Percentiles rank a stretch among this genome's conserved stretches.
Conservation (phyloP, 2,797 vertebrate genomes). For the Siniperca obscura region DNA sequence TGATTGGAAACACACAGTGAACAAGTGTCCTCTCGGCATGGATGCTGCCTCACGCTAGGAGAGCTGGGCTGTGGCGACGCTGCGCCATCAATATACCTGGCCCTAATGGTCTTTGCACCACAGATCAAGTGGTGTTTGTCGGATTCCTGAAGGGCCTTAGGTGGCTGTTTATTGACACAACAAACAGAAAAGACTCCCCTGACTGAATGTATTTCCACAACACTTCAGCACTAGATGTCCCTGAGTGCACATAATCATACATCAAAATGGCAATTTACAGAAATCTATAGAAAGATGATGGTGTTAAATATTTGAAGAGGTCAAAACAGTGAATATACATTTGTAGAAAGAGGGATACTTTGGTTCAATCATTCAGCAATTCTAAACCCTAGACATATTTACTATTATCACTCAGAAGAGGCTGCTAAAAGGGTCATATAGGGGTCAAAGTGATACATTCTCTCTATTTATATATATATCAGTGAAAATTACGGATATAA, state of each 20-base stretch:
- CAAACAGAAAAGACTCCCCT: slow-evolving; percentile 59
- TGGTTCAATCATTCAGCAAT: not conserved
- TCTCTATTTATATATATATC: not conserved
- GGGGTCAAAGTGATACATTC: not conserved
- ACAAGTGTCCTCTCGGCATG: slow-evolving; percentile 76
- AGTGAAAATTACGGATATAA: not conserved
- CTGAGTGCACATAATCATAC: slow-evolving; percentile 43
- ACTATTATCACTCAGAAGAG: not conserved
- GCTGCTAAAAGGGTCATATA: not conserved
- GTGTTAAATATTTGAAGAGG: slow-evolving; percentile 64
- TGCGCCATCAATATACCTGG: slow-evolving; percentile 76
- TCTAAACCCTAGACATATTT: not conserved
- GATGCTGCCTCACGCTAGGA: slow-evolving; percentile 59
- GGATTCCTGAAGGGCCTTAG: slow-evolving; percentile 64
- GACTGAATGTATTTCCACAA: slow-evolving; percentile 45
- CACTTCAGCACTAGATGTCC: slow-evolving; percentile 57
- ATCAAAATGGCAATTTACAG: slow-evolving; percentile 57
- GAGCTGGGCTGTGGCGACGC: slow-evolving; percentile 39
- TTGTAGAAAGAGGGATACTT: not conserved
- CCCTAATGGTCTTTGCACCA: slow-evolving; percentile 68
- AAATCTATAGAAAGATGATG: slow-evolving; percentile 44
- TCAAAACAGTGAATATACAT: slow-evolving; percentile 49
- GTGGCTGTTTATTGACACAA: slow-evolving; percentile 71
- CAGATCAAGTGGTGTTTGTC: slow-evolving; percentile 65
- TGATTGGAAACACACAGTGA: slow-evolving; percentile 76